Evolutionary conservation across 1,140 invertebrate genomes (phyloP).

Genomic region (Drosophila orena): DNA sequence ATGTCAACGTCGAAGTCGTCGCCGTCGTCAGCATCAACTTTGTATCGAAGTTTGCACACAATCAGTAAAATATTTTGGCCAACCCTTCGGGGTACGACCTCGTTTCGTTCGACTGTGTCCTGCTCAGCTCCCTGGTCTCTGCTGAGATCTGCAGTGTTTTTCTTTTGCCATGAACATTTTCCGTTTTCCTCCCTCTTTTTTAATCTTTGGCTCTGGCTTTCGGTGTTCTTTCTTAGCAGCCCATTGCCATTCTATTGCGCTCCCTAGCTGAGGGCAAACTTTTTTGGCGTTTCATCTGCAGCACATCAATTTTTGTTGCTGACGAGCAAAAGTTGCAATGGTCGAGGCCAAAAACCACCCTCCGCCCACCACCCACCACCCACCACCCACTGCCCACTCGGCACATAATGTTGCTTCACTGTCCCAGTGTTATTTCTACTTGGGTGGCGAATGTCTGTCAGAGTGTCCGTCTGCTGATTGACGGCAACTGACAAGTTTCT

Average conservation of each 20-base stretch:
- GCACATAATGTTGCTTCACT: conserved; percentile 48
- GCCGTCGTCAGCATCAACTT: conserved; percentile 65
- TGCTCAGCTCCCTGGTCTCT: conserved; percentile 2
- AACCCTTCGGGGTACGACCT: conserved; percentile 79
- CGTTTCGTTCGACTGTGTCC: conserved; percentile 71
- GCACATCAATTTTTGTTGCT: conserved; percentile 84
- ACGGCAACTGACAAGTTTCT: conserved; percentile 82
- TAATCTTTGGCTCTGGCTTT: conserved; percentile 77
- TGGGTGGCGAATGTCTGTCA: conserved; percentile 67
- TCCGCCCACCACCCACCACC: too few relatives aligned
- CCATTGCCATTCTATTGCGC: conserved; percentile 23
- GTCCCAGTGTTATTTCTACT: conserved; percentile 75
- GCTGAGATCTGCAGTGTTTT: conserved; percentile 66
- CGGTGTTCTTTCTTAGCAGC: conserved; percentile 65
- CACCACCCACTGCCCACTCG: conserved; percentile 15
- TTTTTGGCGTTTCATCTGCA: conserved; percentile 84
- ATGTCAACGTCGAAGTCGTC: conserved; percentile 59
- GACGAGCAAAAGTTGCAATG: conserved; percentile 83
- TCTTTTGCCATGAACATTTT: conserved; percentile 77
- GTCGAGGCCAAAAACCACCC: conserved; percentile 42
- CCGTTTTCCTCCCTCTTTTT: conserved; percentile 59
- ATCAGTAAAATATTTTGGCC: conserved; percentile 84
- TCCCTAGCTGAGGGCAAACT: conserved; percentile 71
- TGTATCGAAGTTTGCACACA: conserved; percentile 83
- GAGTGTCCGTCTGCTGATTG: conserved; percentile 61